phyloP scores from a whole-genome alignment of 2,888 invertebrate species.

The Diaprepes abbreviatus region DNA sequence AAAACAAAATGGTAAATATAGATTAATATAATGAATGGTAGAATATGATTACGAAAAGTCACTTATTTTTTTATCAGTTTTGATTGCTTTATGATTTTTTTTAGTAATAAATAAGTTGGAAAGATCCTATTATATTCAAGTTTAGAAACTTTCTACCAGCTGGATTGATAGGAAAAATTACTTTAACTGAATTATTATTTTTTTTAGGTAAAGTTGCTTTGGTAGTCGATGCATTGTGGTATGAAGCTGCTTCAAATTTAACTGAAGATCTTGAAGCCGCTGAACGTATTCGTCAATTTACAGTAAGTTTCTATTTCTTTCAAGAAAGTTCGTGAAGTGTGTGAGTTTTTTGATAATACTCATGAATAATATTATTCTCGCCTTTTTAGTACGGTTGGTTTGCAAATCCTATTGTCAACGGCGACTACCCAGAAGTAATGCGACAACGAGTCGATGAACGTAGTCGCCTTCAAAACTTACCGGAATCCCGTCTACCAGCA shows the following conservation, averaged over 20 bases:
- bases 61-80: too few species aligned
- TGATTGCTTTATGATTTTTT: too few species aligned
- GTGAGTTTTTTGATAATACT: background rate
- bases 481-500: constrained; percentile 74
- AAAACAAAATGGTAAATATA: constrained; percentile 37
- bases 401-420: constrained; percentile 74
- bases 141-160: too few species aligned
- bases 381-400: constrained; percentile 53
- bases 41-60: too few species aligned
- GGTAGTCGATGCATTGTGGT: constrained; percentile 74
- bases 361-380: too few species aligned
- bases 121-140: too few species aligned
- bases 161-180: too few species aligned
- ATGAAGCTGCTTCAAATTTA: constrained; percentile 72
- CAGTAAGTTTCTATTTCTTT: too few species aligned
- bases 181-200: too few species aligned
- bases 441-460: constrained; percentile 71
- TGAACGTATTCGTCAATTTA: constrained; percentile 70
- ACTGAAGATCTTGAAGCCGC: constrained; percentile 73
- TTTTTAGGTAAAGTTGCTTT: constrained; percentile 59
- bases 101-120: too few species aligned
- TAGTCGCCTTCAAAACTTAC: constrained; percentile 73
- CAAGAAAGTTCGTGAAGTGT: too few species aligned
- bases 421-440: constrained; percentile 79
- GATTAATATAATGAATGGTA: background rate